These are phyloP conservation scores for Macroglossus sobrinus DNA, from an alignment of 2,113 vertebrate species.

Conservation along the genomic window DNA sequence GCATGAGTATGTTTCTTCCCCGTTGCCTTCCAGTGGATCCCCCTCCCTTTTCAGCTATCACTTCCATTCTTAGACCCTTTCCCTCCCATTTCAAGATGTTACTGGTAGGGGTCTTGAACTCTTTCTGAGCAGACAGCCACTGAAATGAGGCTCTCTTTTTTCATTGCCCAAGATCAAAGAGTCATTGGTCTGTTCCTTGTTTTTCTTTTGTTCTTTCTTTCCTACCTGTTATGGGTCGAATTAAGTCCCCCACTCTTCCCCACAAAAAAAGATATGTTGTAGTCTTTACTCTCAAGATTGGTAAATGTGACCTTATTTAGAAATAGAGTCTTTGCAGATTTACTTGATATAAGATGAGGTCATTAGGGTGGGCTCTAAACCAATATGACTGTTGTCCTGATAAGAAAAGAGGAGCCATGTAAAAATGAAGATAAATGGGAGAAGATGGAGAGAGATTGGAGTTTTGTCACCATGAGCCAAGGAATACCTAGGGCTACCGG, in stretches of 20 bases:
- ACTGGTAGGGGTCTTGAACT: neutral
- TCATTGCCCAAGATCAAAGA: neutral
- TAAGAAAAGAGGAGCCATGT: neutral
- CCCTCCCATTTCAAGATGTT: neutral
- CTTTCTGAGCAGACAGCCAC: neutral
- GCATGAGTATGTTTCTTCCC: fast-evolving
- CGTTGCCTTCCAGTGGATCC: neutral
- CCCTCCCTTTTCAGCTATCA: too few species aligned
- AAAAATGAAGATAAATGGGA: neutral
- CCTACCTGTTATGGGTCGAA: neutral
- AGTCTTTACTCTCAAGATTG: neutral
- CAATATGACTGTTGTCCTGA: neutral
- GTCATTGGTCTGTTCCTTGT: neutral
- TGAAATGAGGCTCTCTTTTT: neutral
- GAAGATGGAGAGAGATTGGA: neutral
- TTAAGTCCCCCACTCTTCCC: neutral
- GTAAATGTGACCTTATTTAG: neutral
- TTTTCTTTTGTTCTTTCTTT: neutral
- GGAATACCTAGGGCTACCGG: neutral
- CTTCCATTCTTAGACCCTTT: neutral
- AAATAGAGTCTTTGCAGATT: neutral
- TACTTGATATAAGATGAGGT: neutral
- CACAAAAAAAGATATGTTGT: neutral
- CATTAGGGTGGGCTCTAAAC: neutral
- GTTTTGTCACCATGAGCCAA: neutral